Percentiles rank a stretch among this genome's conserved stretches.
phyloP scores from a whole-genome alignment of 2,797 vertebrate species.

The Synanceia verrucosa region DNA sequence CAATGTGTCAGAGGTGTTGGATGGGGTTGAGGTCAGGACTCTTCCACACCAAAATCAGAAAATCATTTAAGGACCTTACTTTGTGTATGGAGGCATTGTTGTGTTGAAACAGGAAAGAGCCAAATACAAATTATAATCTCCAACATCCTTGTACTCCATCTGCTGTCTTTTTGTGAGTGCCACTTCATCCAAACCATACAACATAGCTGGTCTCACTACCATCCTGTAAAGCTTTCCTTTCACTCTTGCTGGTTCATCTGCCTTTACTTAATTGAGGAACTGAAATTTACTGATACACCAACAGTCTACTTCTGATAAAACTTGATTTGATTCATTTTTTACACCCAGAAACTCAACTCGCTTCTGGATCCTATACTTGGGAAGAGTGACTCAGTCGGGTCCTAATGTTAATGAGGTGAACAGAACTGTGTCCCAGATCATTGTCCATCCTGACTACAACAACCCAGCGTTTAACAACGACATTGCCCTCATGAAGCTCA shows the following conservation, averaged over 20 bases:
- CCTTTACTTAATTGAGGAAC: not conserved
- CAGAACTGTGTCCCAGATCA: constrained; percentile 33
- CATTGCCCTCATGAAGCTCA: constrained; percentile 75
- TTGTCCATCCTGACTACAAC: constrained; percentile 67
- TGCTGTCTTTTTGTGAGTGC: not conserved
- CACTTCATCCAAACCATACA: not conserved
- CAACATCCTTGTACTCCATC: not conserved
- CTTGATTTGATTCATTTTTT: not conserved
- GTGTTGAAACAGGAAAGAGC: no score
- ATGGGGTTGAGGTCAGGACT: no score
- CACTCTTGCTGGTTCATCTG: not conserved
- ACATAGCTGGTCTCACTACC: not conserved
- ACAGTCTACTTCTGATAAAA: not conserved
- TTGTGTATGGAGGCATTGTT: no score
- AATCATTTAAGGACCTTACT: no score
- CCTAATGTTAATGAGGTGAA: constrained; percentile 55
- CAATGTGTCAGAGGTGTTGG: no score
- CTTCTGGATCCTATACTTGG: constrained; percentile 56
- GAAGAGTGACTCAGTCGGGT: constrained; percentile 59
- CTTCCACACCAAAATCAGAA: no score
- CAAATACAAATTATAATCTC: no score
- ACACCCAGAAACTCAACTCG: not conserved
- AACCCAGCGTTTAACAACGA: constrained; percentile 50
- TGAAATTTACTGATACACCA: not conserved
- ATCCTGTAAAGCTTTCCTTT: not conserved